These are phyloP conservation scores for Lamproptera curius DNA, from an alignment of 2,888 invertebrate genomes.

Conservation along the genomic window DNA sequence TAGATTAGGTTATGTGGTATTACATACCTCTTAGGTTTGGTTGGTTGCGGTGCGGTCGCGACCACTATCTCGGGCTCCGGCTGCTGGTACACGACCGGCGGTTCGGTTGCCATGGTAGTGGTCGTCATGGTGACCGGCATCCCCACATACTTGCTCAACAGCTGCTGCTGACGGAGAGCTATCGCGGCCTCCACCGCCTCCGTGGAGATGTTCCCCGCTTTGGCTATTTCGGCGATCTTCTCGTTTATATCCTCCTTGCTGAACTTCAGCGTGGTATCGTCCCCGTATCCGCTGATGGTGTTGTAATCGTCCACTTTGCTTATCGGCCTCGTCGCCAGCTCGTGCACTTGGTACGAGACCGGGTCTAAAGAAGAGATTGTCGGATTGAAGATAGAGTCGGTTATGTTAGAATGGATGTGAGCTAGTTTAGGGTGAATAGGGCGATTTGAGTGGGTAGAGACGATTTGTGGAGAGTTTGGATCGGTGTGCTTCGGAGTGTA, in stretches of 20 bases:
- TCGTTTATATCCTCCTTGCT: conserved; percentile 67
- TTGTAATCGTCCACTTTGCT: conserved; percentile 56
- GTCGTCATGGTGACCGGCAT: conserved; percentile 65
- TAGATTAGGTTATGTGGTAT: too few species aligned
- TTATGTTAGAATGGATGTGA: conserved; percentile 56
- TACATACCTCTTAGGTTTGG: conserved; percentile 60
- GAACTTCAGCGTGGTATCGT: conserved; percentile 59
- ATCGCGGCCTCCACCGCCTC: conserved; percentile 88
- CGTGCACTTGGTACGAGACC: background rate
- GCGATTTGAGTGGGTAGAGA: too few species aligned
- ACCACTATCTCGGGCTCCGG: conserved; percentile 57
- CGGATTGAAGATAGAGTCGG: conserved; percentile 58
- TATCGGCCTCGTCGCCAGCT: background rate
- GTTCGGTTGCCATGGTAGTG: conserved; percentile 58
- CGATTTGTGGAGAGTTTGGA: too few species aligned
- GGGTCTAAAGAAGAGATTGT: conserved; percentile 64
- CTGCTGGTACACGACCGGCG: conserved; percentile 52
- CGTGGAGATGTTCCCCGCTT: conserved; percentile 87
- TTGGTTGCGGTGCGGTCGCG: conserved; percentile 44
- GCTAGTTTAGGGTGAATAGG: conserved; percentile 36
- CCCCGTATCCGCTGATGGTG: conserved; percentile 66
- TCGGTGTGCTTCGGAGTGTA: too few species aligned
- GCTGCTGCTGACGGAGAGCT: conserved; percentile 82
- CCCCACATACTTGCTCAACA: conserved; percentile 78
- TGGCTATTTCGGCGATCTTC: conserved; percentile 76